A percentile compares a stretch with the other conserved stretches of the same genome.
phyloP scores from a whole-genome alignment of 2,888 invertebrate species.

The Mylabris sibirica region DNA sequence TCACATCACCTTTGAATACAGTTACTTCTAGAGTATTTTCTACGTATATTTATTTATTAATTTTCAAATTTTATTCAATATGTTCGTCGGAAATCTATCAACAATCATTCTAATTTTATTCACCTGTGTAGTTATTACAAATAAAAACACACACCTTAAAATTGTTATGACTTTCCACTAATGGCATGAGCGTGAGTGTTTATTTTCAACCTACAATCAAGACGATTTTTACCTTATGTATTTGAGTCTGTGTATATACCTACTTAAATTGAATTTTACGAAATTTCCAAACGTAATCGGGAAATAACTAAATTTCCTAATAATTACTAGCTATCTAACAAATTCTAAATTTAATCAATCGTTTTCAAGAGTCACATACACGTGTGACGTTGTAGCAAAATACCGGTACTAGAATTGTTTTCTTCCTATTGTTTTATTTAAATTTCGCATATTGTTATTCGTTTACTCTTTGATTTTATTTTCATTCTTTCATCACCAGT shows the following conservation, averaged over 20 bases:
- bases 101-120: not conserved
- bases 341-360: not conserved
- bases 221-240: slow-evolving; percentile 4
- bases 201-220: slow-evolving; percentile 23
- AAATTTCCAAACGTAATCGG: slow-evolving; percentile 9
- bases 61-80: too few relatives aligned
- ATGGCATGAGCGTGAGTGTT: slow-evolving; percentile 26
- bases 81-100: too few relatives aligned
- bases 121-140: slow-evolving; percentile 19
- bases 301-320: slow-evolving; percentile 13
- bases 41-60: too few relatives aligned
- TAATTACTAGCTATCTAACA: not conserved
- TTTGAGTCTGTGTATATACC: too few relatives aligned
- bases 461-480: slow-evolving; percentile 6
- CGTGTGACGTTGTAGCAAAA: slow-evolving; percentile 7
- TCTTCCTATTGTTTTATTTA: slow-evolving; percentile 3
- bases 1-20: too few relatives aligned
- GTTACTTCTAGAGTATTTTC: too few relatives aligned
- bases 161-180: slow-evolving; percentile 28
- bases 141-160: slow-evolving; percentile 28
- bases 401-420: slow-evolving; percentile 19
- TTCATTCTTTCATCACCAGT: slow-evolving; percentile 11
- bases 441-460: not conserved
- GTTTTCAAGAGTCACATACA: too few relatives aligned
- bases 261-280: not conserved